These are phyloP conservation scores for Mesorhabditis sp. DNA, from an alignment of 2,888 invertebrate genomes.

Conservation along the genomic window DNA sequence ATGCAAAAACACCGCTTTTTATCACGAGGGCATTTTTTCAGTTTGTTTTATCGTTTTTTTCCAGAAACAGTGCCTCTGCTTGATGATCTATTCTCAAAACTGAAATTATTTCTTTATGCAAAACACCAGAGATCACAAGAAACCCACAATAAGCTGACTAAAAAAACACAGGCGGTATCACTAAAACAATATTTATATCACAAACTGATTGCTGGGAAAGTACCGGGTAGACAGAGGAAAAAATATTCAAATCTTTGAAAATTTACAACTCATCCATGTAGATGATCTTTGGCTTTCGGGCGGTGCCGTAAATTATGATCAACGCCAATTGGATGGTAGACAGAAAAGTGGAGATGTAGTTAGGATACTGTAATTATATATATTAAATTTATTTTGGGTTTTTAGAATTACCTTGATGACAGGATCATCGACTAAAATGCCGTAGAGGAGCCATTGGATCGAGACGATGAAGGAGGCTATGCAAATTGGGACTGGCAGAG, in stretches of 20 bases:
- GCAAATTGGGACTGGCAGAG: constrained; percentile 82
- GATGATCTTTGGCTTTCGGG: not conserved
- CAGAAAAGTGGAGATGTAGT: constrained; percentile 74
- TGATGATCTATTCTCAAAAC: too few relatives aligned
- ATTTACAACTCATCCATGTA: not conserved
- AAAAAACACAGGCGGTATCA: too few relatives aligned
- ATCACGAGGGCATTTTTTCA: too few relatives aligned
- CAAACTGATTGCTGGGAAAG: too few relatives aligned
- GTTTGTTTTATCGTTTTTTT: too few relatives aligned
- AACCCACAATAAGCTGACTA: too few relatives aligned
- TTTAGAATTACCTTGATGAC: constrained; percentile 70
- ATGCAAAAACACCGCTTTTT: too few relatives aligned
- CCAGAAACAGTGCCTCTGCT: too few relatives aligned
- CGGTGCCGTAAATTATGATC: constrained; percentile 68
- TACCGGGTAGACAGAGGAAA: not conserved
- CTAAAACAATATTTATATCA: too few relatives aligned
- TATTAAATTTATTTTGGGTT: not conserved
- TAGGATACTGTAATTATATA: constrained; percentile 70
- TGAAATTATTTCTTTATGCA: too few relatives aligned
- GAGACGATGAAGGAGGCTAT: constrained; percentile 77
- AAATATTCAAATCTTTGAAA: not conserved
- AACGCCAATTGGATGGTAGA: constrained; percentile 74
- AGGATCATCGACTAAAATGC: constrained; percentile 72
- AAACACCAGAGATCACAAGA: too few relatives aligned
- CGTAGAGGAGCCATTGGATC: constrained; percentile 77